Evolutionary conservation across 2,113 vertebrate genomes (phyloP).

Genomic region (Danio rerio): GRCz12tu NC_133189.1:11736501-11737000

Average conservation of each 20-base stretch:
- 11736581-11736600: too few relatives aligned
- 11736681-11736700: constrained; percentile 24
- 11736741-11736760: constrained; percentile 71
- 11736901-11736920: too few relatives aligned
- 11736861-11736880: neutral
- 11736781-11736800: constrained; percentile 17
- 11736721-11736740: constrained; percentile 71
- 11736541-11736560: too few relatives aligned
- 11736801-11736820: constrained; percentile 7
- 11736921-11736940: constrained; percentile 57
- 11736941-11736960: constrained; percentile 70
- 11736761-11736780: constrained; percentile 72
- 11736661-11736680: constrained; percentile 17
- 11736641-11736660: neutral
- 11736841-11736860: neutral
- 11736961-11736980: constrained; percentile 73
- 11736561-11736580: too few relatives aligned
- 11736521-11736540: too few relatives aligned
- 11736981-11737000: constrained; percentile 65
- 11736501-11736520: too few relatives aligned
- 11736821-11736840: neutral
- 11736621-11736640: too few relatives aligned
- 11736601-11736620: too few relatives aligned
- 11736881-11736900: neutral
- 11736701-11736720: constrained; percentile 40